Evolutionary conservation across 2,797 vertebrate species (phyloP), one percentile per base, ranked within the genome.

Genomic region (Enteromius treurensis): DNA sequence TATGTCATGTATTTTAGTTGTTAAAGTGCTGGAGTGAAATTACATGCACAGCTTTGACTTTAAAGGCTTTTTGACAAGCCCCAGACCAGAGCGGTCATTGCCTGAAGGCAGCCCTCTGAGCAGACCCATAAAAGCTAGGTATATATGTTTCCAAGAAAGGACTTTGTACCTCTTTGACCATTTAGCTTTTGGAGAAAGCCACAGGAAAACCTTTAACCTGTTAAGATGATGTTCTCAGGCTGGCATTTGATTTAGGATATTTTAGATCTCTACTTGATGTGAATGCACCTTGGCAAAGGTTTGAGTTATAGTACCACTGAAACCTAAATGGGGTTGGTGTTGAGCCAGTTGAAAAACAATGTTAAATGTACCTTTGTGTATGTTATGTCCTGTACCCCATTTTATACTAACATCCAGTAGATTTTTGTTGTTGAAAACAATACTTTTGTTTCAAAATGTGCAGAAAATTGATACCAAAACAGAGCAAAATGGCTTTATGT

Each of bases 41-140:
- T 77, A 64, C 77, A 77, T 21, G 73, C 49, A 65, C 70, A 45
- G 21, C 51, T 73, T 69, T 85, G 71, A 79, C 64, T 73, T 80
- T 84, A 86, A 84, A 88, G 76, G 74, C 73, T 83, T 17, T 55
- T 81, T 65, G 49, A 75, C 64, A 85, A 79, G 82, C 78, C 29
- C 62, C 70, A 76, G 84, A 82, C 70, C 79, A 65, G 70, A 82
- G 47, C 34, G 69, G 47, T 26, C 75, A 77, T 77, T 51, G 79
- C 79, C 82, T 80, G 53, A 62, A 76, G 81, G 79, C 75, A 81
- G 26, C 45, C 73, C 60, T 75, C 8, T 49, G 47, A 70, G 69
- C 69, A 85, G 84, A 81, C 78, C 49, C 58, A 81, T 64, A 81
- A 81, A 83, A 58, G 29, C 76, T 34, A 69, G n/a, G 76, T 83